Percentiles rank a stretch among this genome's conserved stretches.
Evolutionary conservation across 2,113 vertebrate species (phyloP).

Genomic region (Scortum barcoo): DNA sequence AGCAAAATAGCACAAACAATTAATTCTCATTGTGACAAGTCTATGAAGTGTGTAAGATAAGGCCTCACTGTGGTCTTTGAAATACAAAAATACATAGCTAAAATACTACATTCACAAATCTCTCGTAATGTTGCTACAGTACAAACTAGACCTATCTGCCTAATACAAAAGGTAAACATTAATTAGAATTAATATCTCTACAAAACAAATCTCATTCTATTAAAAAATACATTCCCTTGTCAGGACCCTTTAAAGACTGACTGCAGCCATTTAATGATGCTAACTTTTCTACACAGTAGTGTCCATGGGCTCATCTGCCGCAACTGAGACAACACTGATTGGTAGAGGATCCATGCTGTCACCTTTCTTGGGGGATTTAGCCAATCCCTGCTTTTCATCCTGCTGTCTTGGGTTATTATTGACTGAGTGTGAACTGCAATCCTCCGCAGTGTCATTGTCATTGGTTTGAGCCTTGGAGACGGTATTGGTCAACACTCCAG

Average conservation of each 20-base stretch:
- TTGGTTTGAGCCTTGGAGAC: slow-evolving; percentile 71
- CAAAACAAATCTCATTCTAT: slow-evolving; percentile 69
- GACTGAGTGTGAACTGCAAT: slow-evolving; percentile 45
- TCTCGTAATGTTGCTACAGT: slow-evolving; percentile 58
- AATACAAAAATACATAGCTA: slow-evolving; percentile 75
- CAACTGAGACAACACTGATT: slow-evolving; percentile 43
- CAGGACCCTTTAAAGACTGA: slow-evolving; percentile 71
- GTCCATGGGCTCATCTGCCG: slow-evolving; percentile 59
- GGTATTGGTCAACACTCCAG: slow-evolving; percentile 62
- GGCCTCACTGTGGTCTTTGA: slow-evolving; percentile 80
- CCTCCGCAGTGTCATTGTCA: slow-evolving; percentile 70
- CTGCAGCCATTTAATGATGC: slow-evolving; percentile 52
- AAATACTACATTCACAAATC: slow-evolving; percentile 74
- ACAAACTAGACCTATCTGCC: slow-evolving; percentile 63
- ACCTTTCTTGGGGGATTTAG: slow-evolving; percentile 68
- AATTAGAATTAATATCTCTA: slow-evolving; percentile 64
- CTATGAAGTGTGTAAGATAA: slow-evolving; percentile 66
- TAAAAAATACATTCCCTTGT: slow-evolving; percentile 79
- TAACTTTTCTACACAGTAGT: slow-evolving; percentile 62
- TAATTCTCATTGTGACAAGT: slow-evolving; percentile 62
- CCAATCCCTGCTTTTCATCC: slow-evolving; percentile 64
- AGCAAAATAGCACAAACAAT: slow-evolving; percentile 25
- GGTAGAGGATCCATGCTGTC: slow-evolving; percentile 60
- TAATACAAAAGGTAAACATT: slow-evolving; percentile 68
- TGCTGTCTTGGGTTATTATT: slow-evolving; percentile 61